Evolutionary conservation across 2,797 vertebrate genomes (phyloP), one percentile per base, ranked within the genome.

Genomic region (Gadopsis bispinosus): DNA sequence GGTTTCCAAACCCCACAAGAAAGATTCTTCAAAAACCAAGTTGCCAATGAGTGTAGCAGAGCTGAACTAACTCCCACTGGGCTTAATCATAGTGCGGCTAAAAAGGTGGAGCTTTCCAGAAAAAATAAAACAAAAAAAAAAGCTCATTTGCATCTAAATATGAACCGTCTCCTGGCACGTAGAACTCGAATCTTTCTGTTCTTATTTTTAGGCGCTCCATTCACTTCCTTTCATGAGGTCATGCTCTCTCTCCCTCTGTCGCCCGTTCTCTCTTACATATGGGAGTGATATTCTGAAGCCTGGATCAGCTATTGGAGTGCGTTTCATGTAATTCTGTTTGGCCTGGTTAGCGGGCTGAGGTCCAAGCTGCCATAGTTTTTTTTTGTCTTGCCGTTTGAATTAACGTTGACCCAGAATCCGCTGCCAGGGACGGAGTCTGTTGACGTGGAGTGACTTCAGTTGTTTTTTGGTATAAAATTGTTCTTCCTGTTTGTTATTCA

Each of bases 321-420:
- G 77, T 87, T 95, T 93, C 72, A 88, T 91, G 81, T 89, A 81
- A 68, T 83, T 83, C 70, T 78, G 73, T 81, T 72, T 80, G 51
- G 80, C 74, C 78, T 86, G 76, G 67, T 80, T 86, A 48, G 63
- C 83, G 80, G 83, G 74, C 87, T 39, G 60, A 33, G 22, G 72
- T 88, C 93, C 89, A 91, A 83, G 60, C 75, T 22, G 29, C 79
- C 67, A 58, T 81, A 45, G 26, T 26, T 26, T 89, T 89, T 85
- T 81, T 84, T 81, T 61, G 68, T 84, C 78, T 77, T 61, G 43
- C 73, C 81, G 88, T 92, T 91, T 91, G 74, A 92, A 92, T 93
- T 87, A 90, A 83, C 41, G 61, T 31, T 88, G 90, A 89, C 88
- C 85, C 75, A 82, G 79, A 88, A 87, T 84, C 33, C 20, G 68